Percentiles rank a stretch among this genome's conserved stretches.
phyloP scores from a whole-genome alignment of 1,140 invertebrate genomes.

The Stenopsyche tienmushanensis region DNA sequence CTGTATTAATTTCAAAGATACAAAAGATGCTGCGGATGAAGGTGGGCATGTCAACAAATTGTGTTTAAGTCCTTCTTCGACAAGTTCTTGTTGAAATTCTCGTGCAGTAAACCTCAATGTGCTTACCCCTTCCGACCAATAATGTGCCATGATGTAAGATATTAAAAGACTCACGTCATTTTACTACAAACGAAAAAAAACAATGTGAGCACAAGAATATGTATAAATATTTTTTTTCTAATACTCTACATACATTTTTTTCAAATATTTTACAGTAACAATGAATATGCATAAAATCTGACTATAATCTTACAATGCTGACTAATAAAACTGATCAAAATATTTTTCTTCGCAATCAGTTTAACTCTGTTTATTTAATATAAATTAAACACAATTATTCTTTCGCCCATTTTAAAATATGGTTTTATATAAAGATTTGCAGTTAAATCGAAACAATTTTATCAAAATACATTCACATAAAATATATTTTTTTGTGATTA shows the following conservation, averaged over 20 bases:
- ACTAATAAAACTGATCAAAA: neutral
- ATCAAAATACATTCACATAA: too few relatives aligned
- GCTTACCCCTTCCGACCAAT: constrained; percentile 53
- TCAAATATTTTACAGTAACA: neutral
- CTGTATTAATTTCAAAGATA: constrained; percentile 85
- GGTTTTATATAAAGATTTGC: too few relatives aligned
- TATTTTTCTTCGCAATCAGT: neutral
- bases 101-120: constrained; percentile 66
- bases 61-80: constrained; percentile 73
- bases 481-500: too few relatives aligned
- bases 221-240: too few relatives aligned
- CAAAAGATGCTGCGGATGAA: constrained; percentile 79
- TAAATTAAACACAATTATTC: too few relatives aligned
- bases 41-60: constrained; percentile 86
- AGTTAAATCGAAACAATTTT: too few relatives aligned
- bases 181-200: too few relatives aligned
- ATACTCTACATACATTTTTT: too few relatives aligned
- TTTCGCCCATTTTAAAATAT: too few relatives aligned
- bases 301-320: neutral
- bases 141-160: constrained; percentile 33
- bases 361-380: neutral
- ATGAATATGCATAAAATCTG: neutral
- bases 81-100: constrained; percentile 79
- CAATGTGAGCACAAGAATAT: too few relatives aligned
- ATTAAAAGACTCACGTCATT: too few relatives aligned